phyloP scores from a whole-genome alignment of 2,113 vertebrate genomes.

The Heterotilapia buettikoferi region DNA sequence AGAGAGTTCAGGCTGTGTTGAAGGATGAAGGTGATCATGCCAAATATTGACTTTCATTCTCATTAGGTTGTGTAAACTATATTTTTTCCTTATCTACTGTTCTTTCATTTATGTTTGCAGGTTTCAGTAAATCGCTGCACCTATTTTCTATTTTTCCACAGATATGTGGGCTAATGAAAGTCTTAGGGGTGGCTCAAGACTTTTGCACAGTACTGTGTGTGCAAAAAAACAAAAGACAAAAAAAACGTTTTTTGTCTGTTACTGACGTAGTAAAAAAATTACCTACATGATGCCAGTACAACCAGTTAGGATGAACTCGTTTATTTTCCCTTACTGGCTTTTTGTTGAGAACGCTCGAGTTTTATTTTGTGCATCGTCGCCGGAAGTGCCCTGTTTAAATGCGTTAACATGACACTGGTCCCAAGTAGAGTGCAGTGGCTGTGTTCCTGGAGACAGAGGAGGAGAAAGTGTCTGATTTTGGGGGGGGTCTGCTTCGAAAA shows the following conservation, averaged over 20 bases:
- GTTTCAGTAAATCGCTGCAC: neutral
- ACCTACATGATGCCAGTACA: neutral
- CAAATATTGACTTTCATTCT: neutral
- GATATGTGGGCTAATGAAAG: neutral
- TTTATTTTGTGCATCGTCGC: neutral
- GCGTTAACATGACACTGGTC: neutral
- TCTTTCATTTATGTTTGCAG: neutral
- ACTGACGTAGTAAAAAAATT: neutral
- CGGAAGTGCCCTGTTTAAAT: neutral
- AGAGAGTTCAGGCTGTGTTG: neutral
- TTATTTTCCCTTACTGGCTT: neutral
- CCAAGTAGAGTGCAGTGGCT: conserved; percentile 38
- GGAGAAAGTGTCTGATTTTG: conserved; percentile 1
- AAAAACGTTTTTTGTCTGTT: neutral
- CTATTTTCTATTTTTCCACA: no score
- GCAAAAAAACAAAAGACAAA: neutral
- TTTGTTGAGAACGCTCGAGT: neutral
- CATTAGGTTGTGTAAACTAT: neutral
- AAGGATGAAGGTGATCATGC: neutral
- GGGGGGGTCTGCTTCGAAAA: neutral
- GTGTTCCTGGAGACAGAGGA: conserved; percentile 20
- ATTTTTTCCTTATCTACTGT: neutral
- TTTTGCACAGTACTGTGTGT: neutral
- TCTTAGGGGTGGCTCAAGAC: neutral
- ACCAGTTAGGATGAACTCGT: neutral